Base-by-base conservation (phyloP, 1,140 invertebrate genomes). In the Luehdorfia chinensis region DNA sequence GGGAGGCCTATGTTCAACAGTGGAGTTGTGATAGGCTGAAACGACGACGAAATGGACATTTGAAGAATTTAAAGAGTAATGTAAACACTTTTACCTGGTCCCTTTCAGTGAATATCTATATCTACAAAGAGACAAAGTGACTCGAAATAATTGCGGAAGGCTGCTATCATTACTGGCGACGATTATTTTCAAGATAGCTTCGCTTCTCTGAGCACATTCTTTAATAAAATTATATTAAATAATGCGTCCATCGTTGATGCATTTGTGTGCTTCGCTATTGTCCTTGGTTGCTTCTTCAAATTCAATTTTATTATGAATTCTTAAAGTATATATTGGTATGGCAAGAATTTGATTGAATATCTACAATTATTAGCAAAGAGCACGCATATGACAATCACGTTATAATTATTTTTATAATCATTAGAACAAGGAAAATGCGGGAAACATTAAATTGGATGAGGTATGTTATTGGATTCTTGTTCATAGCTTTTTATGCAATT, bases 181-280 rank as follows among this genome's bases (percentile, higher is more conserved):
- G 69, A 72, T 72, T 69, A 69, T 56, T 33, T 19, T 15, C 9
- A 13, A 66, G 69, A 72, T 72, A 72, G 65, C 49, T 31, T 14
- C 59, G 53, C 64, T 59, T 50, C 60, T 66, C 55, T 64, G 66
- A 50, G 55, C 47, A 59, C 59, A 61, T 72, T 72, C 63, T 75
- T 79, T 83, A 79, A 83, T 84, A 84, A 69, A 77, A 75, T 80
- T 78, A 76, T 84, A 73, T 80, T 75, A 75, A 77, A 71, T 59
- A 67, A 77, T 64, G 66, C 54, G 75, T 57, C 64, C 79, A 71
- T 63, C 72, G 66, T 54, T 58, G 71, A 59, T 68, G 36, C 80
- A 80, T 78, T 73, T 75, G 21, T 36, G 33, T 53, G 47, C 62
- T 75, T 80, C 78, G 80, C 80, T 18, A 43, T 43, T 43, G 39